These are phyloP conservation scores for Drosophila mauritiana DNA, from an alignment of 1,140 invertebrate genomes.

Conservation along the genomic window DNA sequence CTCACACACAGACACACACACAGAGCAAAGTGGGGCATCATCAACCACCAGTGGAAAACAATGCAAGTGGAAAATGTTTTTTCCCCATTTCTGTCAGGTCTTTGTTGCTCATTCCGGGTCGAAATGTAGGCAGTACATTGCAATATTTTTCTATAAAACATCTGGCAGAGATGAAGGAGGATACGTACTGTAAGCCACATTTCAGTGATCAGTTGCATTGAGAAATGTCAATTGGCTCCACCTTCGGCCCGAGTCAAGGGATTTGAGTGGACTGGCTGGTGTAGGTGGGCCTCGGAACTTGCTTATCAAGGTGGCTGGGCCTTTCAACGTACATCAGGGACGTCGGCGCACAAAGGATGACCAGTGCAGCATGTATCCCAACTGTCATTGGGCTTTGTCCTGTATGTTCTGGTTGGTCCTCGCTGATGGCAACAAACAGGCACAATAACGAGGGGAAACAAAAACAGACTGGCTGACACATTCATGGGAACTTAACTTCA, in stretches of 20 bases:
- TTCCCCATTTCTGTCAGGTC: constrained; percentile 24
- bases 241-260: constrained; percentile 17
- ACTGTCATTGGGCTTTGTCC: constrained; percentile 39
- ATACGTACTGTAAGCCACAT: not conserved
- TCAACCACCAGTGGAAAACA: constrained; percentile 54
- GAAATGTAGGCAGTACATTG: constrained; percentile 15
- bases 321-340: constrained; percentile 13
- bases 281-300: constrained; percentile 9
- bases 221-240: constrained; percentile 2
- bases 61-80: constrained; percentile 58
- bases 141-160: constrained; percentile 2
- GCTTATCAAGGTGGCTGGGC: not conserved
- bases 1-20: constrained; percentile 2
- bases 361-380: constrained; percentile 31
- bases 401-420: constrained; percentile 8
- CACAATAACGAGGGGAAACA: constrained; percentile 36
- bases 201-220: constrained; percentile 12
- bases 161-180: not conserved
- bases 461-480: constrained; percentile 47
- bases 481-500: constrained; percentile 43
- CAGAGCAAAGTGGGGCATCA: constrained; percentile 62
- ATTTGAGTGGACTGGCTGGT: not conserved
- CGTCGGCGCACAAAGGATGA: constrained; percentile 24
- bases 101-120: constrained; percentile 20
- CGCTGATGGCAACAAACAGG: constrained; percentile 24